Evolutionary conservation across 2,113 vertebrate species (phyloP).

Genomic region (Sinosuthora webbiana): DNA sequence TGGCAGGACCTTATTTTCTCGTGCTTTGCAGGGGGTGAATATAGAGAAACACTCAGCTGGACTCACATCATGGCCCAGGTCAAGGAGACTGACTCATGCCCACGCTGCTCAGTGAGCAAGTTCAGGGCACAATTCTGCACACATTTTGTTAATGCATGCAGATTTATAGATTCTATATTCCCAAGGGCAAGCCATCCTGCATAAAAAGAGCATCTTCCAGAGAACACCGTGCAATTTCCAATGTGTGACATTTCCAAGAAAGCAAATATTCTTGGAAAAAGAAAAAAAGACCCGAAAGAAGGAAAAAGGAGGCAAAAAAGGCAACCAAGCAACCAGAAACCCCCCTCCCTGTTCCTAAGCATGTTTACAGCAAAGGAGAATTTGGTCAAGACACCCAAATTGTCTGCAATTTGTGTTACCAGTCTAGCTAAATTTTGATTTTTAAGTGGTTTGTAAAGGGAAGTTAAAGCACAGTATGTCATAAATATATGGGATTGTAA

Average conservation of each 20-base stretch:
- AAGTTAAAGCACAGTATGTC: rapidly evolving
- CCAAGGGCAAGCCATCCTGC: neutral
- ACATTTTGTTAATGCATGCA: neutral
- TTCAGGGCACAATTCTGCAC: neutral
- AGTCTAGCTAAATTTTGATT: neutral
- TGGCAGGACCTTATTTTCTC: neutral
- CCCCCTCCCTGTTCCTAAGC: neutral
- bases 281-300: neutral
- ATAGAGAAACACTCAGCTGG: neutral
- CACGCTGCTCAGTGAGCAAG: rapidly evolving
- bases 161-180: too few relatives aligned
- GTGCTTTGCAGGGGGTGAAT: rapidly evolving
- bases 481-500: neutral
- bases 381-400: neutral
- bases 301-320: neutral
- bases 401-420: neutral
- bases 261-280: neutral
- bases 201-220: neutral
- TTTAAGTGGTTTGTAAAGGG: neutral
- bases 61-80: neutral
- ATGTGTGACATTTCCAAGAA: too few relatives aligned
- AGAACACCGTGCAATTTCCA: neutral
- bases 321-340: neutral
- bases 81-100: neutral
- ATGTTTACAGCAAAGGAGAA: neutral